Evolutionary conservation across 2,888 invertebrate species (phyloP), one percentile per base, ranked within the genome.

Genomic region (Cheilosia scutellata): DNA sequence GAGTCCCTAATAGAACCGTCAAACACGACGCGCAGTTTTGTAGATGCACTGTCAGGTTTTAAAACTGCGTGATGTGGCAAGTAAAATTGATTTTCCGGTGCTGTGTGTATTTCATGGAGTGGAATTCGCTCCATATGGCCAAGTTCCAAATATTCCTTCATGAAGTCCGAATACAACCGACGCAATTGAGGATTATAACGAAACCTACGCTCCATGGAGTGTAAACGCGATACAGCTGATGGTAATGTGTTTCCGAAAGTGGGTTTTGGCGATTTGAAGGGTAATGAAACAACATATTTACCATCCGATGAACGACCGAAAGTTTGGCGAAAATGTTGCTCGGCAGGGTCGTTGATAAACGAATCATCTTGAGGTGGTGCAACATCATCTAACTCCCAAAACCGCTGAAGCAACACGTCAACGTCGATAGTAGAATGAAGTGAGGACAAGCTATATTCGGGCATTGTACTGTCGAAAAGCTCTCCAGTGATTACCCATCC

Each of bases 271-370:
- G 33, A 6, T 60, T 78, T 78, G 5, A 71, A 71, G 9, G 63
- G 65, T 9, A 71, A 37, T 11, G 57, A 27, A 7, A 71, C 63
- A 55, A 78, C 47, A 51, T 71, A 78, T 71, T 79, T 79, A 0
- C 63, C 63, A 49, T 49, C 47, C 4, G 71, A 25, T 7, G 71
- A 31, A 11, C 63, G 57, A 65, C 25, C n/a, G 13, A 55, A 44
- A 9, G 40, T 37, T 40, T 42, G 11, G n/a, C 65, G 53, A 63
- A 72, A 79, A 29, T 79, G 49, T 29, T 33, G 40, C 33, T 79
- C 63, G 33, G 65, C 65, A 9, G 65, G 62, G 20, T 63, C 75
- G 25, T 53, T 33, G 6, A 27, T 16, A 6, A n/a, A 20, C 0
- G 2, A n/a, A 4, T 47, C 13, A 5, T 47, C 11, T 11, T 47